These are phyloP conservation scores for Etheostoma cragini DNA, from an alignment of 2,113 vertebrate genomes.

Conservation along the genomic window DNA sequence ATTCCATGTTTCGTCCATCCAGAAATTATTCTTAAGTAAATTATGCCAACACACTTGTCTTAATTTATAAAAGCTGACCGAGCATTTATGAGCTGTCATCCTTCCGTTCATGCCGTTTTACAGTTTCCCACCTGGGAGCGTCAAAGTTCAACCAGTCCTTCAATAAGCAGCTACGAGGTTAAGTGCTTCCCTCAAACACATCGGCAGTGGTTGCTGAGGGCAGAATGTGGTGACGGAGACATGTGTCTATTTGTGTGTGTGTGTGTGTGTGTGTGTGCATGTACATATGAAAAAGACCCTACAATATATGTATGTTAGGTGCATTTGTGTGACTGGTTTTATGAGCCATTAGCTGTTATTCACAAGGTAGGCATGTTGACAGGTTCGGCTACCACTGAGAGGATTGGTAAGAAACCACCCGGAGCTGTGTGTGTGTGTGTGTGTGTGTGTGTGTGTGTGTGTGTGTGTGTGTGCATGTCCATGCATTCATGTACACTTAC, in stretches of 20 bases:
- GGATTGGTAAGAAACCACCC: slow-evolving; percentile 59
- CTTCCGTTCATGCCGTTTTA: background rate
- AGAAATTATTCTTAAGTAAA: background rate
- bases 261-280: background rate
- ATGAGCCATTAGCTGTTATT: slow-evolving; percentile 59
- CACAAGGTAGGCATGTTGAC: slow-evolving; percentile 65
- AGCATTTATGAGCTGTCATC: background rate
- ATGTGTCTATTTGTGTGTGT: background rate
- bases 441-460: slow-evolving; percentile 39
- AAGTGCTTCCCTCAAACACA: slow-evolving; percentile 18
- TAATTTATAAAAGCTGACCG: background rate
- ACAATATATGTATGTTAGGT: background rate
- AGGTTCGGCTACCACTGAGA: slow-evolving; percentile 65
- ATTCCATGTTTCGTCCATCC: background rate
- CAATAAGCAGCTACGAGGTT: background rate
- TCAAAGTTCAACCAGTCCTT: slow-evolving; percentile 25
- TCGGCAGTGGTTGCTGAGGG: background rate
- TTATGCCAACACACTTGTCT: background rate
- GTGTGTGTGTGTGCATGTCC: slow-evolving; percentile 21
- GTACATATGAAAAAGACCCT: background rate
- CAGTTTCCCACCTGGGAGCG: background rate
- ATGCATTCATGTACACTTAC: slow-evolving; percentile 1
- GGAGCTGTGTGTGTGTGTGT: slow-evolving; percentile 40
- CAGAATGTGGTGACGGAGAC: background rate
- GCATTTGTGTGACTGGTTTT: background rate